Conservation (phyloP, 2,888 invertebrate species). For the Chorisops tibialis region DNA sequence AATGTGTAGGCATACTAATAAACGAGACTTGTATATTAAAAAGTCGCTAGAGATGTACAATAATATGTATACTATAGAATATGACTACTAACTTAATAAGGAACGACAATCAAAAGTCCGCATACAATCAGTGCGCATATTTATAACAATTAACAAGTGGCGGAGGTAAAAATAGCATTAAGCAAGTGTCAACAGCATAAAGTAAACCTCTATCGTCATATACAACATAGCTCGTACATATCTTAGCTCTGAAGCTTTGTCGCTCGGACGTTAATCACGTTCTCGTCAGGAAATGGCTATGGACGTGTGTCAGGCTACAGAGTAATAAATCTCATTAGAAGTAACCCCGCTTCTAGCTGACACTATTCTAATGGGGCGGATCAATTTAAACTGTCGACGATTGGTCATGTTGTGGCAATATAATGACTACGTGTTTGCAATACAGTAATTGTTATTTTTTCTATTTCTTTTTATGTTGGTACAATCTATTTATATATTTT, state of each 20-base stretch:
- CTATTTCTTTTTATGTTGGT: no score
- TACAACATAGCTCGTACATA: neutral
- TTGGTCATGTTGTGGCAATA: slow-evolving; percentile 1
- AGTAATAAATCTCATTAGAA: slow-evolving; percentile 3
- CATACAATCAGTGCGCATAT: no score
- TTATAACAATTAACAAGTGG: slow-evolving; percentile 21
- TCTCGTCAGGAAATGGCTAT: slow-evolving; percentile 16
- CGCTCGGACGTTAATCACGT: slow-evolving; percentile 12
- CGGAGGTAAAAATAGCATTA: slow-evolving; percentile 13
- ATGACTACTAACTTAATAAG: no score
- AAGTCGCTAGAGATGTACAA: no score
- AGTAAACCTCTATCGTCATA: neutral
- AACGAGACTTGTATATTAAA: no score
- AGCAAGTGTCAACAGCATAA: slow-evolving; percentile 12
- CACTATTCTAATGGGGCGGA: slow-evolving; percentile 24
- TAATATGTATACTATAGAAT: no score
- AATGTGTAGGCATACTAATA: no score
- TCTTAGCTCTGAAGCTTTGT: neutral
- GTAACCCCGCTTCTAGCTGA: slow-evolving; percentile 11
- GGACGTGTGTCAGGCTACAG: slow-evolving; percentile 15
- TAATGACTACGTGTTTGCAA: slow-evolving; percentile 2
- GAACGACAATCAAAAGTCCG: no score
- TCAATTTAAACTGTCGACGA: slow-evolving; percentile 3
- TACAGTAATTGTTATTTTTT: neutral
- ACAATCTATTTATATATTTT: no score